Evolutionary conservation across 2,113 vertebrate species (phyloP).

Genomic region (Chaenogobius annularis): DNA sequence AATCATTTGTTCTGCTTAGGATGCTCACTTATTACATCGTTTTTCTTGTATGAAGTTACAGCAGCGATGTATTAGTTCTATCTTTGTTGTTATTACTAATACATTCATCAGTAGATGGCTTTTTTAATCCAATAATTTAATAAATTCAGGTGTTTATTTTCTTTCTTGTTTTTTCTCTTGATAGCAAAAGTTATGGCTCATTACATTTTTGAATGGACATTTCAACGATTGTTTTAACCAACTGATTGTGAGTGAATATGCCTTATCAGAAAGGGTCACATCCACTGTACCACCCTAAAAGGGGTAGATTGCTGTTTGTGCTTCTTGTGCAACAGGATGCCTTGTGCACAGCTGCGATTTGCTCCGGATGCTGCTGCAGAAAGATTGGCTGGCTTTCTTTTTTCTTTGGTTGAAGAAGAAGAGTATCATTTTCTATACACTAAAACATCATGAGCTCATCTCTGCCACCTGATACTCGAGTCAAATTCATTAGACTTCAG

Average conservation of each 20-base stretch:
- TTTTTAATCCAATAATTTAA: background rate
- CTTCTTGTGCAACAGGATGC: constrained; percentile 70
- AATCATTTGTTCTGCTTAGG: background rate
- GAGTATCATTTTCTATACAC: constrained; percentile 44
- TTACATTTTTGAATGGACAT: background rate
- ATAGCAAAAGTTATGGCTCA: background rate
- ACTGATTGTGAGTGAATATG: background rate
- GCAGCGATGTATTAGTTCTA: no score
- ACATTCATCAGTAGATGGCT: background rate
- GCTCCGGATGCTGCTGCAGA: constrained; percentile 76
- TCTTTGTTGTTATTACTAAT: background rate
- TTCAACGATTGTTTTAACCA: background rate
- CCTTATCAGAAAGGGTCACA: background rate
- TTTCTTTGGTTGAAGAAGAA: constrained; percentile 10
- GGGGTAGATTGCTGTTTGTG: constrained; percentile 10
- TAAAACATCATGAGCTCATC: constrained; percentile 55
- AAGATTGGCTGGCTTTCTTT: constrained; percentile 21
- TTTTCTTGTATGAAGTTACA: background rate
- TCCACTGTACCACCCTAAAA: background rate
- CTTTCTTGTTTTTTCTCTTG: no score
- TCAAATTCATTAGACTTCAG: constrained; percentile 61
- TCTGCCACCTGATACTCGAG: constrained; percentile 61
- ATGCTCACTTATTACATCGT: background rate
- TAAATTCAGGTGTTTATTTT: background rate
- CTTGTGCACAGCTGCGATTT: constrained; percentile 75